A percentile compares a stretch with the other conserved stretches of the same genome.
Conservation (phyloP, 2,113 vertebrate species). For the Megaceryle maxima region DNA sequence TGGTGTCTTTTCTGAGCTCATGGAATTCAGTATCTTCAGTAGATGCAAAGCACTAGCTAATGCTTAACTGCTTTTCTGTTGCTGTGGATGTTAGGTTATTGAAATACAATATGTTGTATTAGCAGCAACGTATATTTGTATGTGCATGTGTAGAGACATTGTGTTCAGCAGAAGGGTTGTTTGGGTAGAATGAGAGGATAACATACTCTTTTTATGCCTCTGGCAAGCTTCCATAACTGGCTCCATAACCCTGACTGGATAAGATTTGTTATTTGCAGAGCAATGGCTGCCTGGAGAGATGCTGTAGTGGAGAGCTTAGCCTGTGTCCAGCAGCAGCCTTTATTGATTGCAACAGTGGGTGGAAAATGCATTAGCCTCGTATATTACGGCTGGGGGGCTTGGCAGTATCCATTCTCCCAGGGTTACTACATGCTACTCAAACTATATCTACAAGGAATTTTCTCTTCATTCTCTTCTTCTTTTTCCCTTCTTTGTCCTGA, state of each 20-base stretch:
- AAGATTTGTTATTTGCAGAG: not conserved
- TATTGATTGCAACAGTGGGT: not conserved
- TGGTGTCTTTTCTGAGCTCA: not conserved
- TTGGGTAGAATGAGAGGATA: not conserved
- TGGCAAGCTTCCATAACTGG: not conserved
- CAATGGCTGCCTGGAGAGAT: not conserved
- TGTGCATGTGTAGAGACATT: not conserved
- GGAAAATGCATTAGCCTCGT: not conserved
- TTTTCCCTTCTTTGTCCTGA: not conserved
- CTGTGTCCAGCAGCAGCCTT: not conserved
- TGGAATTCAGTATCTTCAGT: not conserved
- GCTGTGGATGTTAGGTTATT: not conserved
- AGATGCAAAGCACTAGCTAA: not conserved
- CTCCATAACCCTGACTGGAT: not conserved
- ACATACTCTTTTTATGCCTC: not conserved
- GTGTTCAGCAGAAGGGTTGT: not conserved
- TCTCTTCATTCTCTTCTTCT: not conserved
- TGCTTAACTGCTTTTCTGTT: not conserved
- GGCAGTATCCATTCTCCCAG: not conserved
- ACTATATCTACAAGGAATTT: not conserved
- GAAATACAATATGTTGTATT: not conserved
- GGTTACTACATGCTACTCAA: not conserved
- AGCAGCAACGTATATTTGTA: not conserved
- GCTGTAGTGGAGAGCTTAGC: not conserved
- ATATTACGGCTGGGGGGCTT: not conserved